A percentile compares a stretch with the other conserved stretches of the same genome.
Conservation (phyloP, 1,140 invertebrate species). For the Matsumurasca onukii region DNA sequence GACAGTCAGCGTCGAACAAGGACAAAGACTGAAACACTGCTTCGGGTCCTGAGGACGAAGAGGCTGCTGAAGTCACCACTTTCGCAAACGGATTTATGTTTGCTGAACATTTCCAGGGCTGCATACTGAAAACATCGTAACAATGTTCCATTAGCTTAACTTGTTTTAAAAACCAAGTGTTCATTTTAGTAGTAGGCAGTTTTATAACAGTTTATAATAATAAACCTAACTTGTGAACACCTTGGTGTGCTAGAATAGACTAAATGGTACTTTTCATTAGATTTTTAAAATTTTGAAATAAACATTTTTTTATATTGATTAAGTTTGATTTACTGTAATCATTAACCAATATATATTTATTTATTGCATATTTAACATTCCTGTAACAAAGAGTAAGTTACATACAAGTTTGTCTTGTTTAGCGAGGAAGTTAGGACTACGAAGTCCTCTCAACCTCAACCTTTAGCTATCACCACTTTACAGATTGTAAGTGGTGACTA, state of each 20-base stretch:
- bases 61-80: not conserved
- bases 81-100: not conserved
- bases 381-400: too few relatives aligned
- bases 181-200: not conserved
- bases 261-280: not conserved
- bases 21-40: slow-evolving; percentile 29
- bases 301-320: not conserved
- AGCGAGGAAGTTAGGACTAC: too few relatives aligned
- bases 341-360: too few relatives aligned
- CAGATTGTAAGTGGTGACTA: too few relatives aligned
- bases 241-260: not conserved
- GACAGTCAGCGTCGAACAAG: slow-evolving; percentile 26
- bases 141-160: not conserved
- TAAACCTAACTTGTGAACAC: not conserved
- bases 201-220: too few relatives aligned
- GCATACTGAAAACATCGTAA: not conserved
- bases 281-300: not conserved
- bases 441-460: too few relatives aligned
- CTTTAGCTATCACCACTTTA: too few relatives aligned
- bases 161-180: not conserved
- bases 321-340: not conserved
- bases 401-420: too few relatives aligned
- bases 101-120: not conserved
- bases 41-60: slow-evolving; percentile 5
- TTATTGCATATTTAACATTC: too few relatives aligned